A percentile compares a stretch with the other conserved stretches of the same genome.
These are phyloP conservation scores for Sebastes hubbsi DNA, from an alignment of 2,797 vertebrate genomes.

Conservation along the genomic window DNA sequence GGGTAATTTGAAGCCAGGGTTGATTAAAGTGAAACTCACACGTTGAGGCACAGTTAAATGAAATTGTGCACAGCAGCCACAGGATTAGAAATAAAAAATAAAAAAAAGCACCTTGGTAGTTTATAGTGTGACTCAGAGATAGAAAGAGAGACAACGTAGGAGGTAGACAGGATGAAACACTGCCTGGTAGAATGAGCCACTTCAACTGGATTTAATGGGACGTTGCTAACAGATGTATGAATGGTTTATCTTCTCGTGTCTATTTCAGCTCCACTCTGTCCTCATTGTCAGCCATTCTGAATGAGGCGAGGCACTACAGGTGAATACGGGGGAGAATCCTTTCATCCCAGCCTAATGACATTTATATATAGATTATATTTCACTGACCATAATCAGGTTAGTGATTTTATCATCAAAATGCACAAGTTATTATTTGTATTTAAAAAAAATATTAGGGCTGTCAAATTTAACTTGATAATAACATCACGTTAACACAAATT, in stretches of 20 bases:
- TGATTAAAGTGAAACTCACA: constrained; percentile 64
- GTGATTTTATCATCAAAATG: neutral
- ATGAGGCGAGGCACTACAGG: constrained; percentile 20
- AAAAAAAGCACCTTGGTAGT: constrained; percentile 15
- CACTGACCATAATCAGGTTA: neutral
- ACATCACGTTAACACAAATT: no score
- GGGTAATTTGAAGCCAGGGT: constrained; percentile 56
- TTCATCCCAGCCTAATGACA: constrained; percentile 4
- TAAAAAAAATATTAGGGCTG: neutral
- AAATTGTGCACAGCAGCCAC: constrained; percentile 44
- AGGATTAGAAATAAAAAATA: constrained; percentile 11
- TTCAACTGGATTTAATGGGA: constrained; percentile 56
- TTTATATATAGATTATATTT: constrained; percentile 3
- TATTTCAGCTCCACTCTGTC: constrained; percentile 46
- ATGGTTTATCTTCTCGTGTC: constrained; percentile 46
- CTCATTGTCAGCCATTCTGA: constrained; percentile 27
- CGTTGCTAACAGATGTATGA: constrained; percentile 46
- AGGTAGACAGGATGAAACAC: constrained; percentile 28
- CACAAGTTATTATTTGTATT: neutral
- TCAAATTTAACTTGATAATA: no score
- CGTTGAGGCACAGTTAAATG: constrained; percentile 47
- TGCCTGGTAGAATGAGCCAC: constrained; percentile 39
- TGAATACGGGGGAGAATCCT: neutral
- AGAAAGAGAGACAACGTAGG: constrained; percentile 27
- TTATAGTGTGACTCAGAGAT: constrained; percentile 30